Evolutionary conservation across 2,797 vertebrate genomes (phyloP), one percentile per base, ranked within the genome.

Genomic region (Monodelphis domestica): DNA sequence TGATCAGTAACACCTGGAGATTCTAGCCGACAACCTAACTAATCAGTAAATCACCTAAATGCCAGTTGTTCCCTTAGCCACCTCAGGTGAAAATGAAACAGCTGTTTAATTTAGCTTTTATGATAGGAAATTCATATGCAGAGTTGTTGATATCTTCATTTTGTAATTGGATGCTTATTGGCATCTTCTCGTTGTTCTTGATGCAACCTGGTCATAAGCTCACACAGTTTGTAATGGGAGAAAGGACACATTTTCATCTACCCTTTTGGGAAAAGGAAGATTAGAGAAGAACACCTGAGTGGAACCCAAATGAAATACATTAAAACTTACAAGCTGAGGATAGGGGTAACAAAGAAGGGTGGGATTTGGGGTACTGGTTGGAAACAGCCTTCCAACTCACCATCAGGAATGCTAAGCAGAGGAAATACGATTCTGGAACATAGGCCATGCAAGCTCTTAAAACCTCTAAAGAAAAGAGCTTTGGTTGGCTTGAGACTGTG

Each of bases 51-150:
- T 97, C 96, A 95, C 52, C 94, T 92, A 96, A 94, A 91, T 91
- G 95, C 95, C 53, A 57, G 89, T 96, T 97, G 94, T 98, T 97
- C 97, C 95, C 94, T 96, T 96, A 95, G 96, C 93, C 97, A 94
- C 91, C 96, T 91, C 95, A 97, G 96, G 93, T 96, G 97, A 96
- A 98, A 98, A 96, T 91, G 93, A 96, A 98, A 97, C 97, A 98
- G 96, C 95, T 98, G 96, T 97, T 98, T 97, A 98, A 97, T 98
- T 98, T 97, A 95, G 88, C 50, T 88, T 96, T 97, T 96, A 95
- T 95, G 54, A 95, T 95, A 97, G 94, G 90, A 97, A 97, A 97
- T 94, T 97, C 91, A 96, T 96, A 96, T 96, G 88, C 94, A 78
- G 94, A 94, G 96, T 96, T 95, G 93, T 57, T 89, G 88, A 95